Evolutionary conservation across 2,113 vertebrate genomes (phyloP).

Genomic region (Solea senegalensis): DNA sequence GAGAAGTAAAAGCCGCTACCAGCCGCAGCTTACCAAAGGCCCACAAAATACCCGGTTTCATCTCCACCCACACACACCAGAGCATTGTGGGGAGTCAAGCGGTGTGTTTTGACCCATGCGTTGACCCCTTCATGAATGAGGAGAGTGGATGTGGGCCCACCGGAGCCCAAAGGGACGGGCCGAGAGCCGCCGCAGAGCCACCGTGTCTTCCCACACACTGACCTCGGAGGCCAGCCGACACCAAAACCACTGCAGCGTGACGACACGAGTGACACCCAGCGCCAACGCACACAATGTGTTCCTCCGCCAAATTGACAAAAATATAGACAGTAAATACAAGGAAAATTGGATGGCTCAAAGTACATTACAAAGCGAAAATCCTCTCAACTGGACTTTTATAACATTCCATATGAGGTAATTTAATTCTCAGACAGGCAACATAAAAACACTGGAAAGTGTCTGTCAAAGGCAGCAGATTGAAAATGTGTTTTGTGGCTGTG

Average conservation of each 20-base stretch:
- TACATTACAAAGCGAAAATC: constrained; percentile 79
- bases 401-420: constrained; percentile 80
- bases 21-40: constrained; percentile 68
- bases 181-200: constrained; percentile 76
- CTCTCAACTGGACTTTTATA: constrained; percentile 77
- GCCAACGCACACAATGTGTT: constrained; percentile 73
- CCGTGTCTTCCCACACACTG: constrained; percentile 82
- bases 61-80: constrained; percentile 78
- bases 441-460: constrained; percentile 69
- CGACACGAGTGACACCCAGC: constrained; percentile 78
- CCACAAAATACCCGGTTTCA: constrained; percentile 77
- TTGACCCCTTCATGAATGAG: constrained; percentile 82
- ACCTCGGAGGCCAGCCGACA: constrained; percentile 80
- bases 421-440: constrained; percentile 71
- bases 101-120: constrained; percentile 79
- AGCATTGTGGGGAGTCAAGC: constrained; percentile 76
- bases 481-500: constrained; percentile 57
- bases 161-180: constrained; percentile 81
- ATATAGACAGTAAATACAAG: constrained; percentile 82
- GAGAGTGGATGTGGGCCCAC: constrained; percentile 77
- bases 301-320: constrained; percentile 82
- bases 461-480: constrained; percentile 71
- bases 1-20: constrained; percentile 61
- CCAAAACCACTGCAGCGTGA: constrained; percentile 78
- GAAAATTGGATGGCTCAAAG: constrained; percentile 83